phyloP scores from a whole-genome alignment of 2,797 vertebrate genomes.

The Mionectes olivaceus region DNA sequence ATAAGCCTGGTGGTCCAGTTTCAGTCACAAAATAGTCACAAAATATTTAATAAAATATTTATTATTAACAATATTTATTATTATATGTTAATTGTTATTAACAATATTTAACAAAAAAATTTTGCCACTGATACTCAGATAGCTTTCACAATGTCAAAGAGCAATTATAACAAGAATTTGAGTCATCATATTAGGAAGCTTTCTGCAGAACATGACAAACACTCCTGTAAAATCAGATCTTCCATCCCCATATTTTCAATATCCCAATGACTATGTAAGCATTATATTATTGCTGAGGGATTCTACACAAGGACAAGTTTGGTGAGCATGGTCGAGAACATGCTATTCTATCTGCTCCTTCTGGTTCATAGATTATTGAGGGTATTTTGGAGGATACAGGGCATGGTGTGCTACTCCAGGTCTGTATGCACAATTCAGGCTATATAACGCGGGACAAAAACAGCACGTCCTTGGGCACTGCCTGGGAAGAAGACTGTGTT shows the following conservation, averaged over 20 bases:
- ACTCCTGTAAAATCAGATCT: neutral
- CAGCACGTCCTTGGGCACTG: too few species aligned
- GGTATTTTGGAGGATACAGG: too few species aligned
- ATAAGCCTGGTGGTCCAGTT: accelerated
- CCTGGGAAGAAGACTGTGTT: too few species aligned
- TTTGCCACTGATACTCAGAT: neutral
- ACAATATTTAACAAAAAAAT: neutral
- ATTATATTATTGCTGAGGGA: neutral
- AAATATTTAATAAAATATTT: too few species aligned
- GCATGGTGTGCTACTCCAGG: too few species aligned
- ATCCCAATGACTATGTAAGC: neutral
- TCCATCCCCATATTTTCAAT: neutral
- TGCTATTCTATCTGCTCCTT: neutral
- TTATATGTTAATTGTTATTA: too few species aligned
- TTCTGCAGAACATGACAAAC: neutral
- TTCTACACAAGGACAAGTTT: neutral
- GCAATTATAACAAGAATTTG: neutral
- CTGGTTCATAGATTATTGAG: neutral
- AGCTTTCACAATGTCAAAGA: neutral
- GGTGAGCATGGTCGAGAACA: neutral
- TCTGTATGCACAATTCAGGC: too few species aligned
- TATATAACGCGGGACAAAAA: too few species aligned
- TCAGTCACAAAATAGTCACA: neutral
- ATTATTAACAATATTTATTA: too few species aligned
- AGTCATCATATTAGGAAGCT: neutral